These are phyloP conservation scores for Cheilosia grossa DNA, from an alignment of 2,888 invertebrate genomes.

Conservation along the genomic window DNA sequence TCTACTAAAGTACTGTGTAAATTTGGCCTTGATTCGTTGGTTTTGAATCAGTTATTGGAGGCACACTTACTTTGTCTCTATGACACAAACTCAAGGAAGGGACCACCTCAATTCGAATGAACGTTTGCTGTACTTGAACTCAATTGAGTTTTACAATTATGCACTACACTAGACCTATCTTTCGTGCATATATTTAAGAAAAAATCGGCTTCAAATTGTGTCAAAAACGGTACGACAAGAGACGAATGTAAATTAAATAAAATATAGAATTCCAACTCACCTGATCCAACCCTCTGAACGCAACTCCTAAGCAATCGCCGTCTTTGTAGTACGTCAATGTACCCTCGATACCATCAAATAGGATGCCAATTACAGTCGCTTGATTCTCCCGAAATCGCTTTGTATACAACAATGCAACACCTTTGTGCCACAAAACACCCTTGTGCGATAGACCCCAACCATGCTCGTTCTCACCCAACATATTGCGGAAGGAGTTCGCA, in stretches of 20 bases:
- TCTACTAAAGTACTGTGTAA: too few relatives aligned
- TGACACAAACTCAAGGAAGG: too few relatives aligned
- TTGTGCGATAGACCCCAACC: conserved; percentile 91
- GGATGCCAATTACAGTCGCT: conserved; percentile 87
- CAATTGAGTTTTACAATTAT: too few relatives aligned
- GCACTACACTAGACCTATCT: too few relatives aligned
- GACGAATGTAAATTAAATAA: neutral
- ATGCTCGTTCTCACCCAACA: conserved; percentile 88
- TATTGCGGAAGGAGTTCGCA: conserved; percentile 87
- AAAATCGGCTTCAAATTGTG: too few relatives aligned
- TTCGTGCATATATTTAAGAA: too few relatives aligned
- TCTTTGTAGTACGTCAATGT: conserved; percentile 89
- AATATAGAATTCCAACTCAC: conserved; percentile 74
- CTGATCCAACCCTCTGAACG: conserved; percentile 87
- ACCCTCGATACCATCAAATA: conserved; percentile 88
- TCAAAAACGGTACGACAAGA: too few relatives aligned
- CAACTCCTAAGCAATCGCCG: conserved; percentile 88
- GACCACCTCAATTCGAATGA: too few relatives aligned
- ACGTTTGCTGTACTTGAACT: too few relatives aligned
- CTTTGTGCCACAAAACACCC: conserved; percentile 88
- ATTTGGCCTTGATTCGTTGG: too few relatives aligned
- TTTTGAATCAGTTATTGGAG: too few relatives aligned
- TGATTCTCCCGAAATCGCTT: conserved; percentile 88
- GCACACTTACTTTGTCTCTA: too few relatives aligned
- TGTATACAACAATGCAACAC: conserved; percentile 86